A percentile compares a stretch with the other conserved stretches of the same genome.
Evolutionary conservation across 2,888 invertebrate genomes (phyloP).

Genomic region (Boloria euphrosyne): DNA sequence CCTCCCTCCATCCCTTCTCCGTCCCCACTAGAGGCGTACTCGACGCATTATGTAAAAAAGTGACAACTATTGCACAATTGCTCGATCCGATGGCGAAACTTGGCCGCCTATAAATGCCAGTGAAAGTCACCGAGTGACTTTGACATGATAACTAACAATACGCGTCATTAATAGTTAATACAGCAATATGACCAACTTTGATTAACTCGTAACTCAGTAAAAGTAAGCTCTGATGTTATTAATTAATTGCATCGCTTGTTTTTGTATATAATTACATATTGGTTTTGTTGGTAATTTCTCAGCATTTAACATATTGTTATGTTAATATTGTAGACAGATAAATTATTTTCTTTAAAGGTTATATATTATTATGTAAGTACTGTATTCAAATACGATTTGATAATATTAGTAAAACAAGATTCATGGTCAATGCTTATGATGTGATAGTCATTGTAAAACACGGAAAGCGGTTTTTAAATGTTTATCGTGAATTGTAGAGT

Average conservation of each 20-base stretch:
- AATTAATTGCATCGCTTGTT: no score
- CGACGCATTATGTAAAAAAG: constrained; percentile 74
- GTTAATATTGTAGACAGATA: no score
- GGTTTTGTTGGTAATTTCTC: no score
- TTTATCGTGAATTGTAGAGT: background rate
- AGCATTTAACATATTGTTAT: no score
- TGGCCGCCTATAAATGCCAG: constrained; percentile 73
- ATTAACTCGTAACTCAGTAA: constrained; percentile 1
- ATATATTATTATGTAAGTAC: constrained; percentile 6
- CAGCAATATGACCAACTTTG: constrained; percentile 39
- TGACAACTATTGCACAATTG: constrained; percentile 79
- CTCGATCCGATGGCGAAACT: constrained; percentile 78
- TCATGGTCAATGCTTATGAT: constrained; percentile 19
- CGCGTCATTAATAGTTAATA: constrained; percentile 50
- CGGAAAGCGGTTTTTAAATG: background rate
- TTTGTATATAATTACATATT: no score
- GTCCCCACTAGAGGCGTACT: constrained; percentile 29
- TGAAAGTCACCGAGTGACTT: constrained; percentile 79
- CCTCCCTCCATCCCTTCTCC: constrained; percentile 34
- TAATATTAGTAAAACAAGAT: constrained; percentile 9
- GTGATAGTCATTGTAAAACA: background rate
- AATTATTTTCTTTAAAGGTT: no score
- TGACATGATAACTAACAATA: constrained; percentile 62
- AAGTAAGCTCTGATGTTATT: no score
- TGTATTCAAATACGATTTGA: constrained; percentile 4